A percentile compares a stretch with the other conserved stretches of the same genome.
These are phyloP conservation scores for Saccopteryx leptura DNA, from an alignment of 2,113 vertebrate species.

Conservation along the genomic window DNA sequence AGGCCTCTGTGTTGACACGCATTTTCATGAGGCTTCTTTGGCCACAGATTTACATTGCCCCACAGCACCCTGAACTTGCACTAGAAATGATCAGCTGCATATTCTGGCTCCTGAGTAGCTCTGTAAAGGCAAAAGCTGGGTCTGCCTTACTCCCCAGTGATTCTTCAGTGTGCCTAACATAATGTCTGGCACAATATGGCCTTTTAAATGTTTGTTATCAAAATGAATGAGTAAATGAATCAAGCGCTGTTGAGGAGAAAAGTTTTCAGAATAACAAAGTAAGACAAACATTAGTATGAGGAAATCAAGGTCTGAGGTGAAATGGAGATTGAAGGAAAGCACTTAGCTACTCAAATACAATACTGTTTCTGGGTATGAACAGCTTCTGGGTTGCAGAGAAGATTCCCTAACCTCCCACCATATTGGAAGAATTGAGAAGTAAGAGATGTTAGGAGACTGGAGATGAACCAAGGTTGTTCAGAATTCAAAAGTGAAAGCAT, in stretches of 20 bases:
- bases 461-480: not conserved
- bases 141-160: not conserved
- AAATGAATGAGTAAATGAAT: not conserved
- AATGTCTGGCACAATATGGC: not conserved
- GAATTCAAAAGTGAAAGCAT: not conserved
- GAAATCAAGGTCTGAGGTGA: not conserved
- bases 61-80: not conserved
- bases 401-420: not conserved
- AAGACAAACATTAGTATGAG: not conserved
- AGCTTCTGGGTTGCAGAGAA: not conserved
- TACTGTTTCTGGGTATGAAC: not conserved
- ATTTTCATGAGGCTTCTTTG: not conserved
- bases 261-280: not conserved
- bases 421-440: not conserved
- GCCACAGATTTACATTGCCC: not conserved
- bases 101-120: fast-evolving
- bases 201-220: not conserved
- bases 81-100: not conserved
- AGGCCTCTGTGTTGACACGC: not conserved
- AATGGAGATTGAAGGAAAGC: not conserved
- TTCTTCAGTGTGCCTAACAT: not conserved
- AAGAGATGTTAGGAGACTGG: not conserved
- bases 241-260: not conserved
- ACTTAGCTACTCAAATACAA: not conserved
- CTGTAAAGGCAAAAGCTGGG: not conserved